Base-by-base conservation (phyloP, 2,888 invertebrate genomes). In the Spodoptera picta region DNA sequence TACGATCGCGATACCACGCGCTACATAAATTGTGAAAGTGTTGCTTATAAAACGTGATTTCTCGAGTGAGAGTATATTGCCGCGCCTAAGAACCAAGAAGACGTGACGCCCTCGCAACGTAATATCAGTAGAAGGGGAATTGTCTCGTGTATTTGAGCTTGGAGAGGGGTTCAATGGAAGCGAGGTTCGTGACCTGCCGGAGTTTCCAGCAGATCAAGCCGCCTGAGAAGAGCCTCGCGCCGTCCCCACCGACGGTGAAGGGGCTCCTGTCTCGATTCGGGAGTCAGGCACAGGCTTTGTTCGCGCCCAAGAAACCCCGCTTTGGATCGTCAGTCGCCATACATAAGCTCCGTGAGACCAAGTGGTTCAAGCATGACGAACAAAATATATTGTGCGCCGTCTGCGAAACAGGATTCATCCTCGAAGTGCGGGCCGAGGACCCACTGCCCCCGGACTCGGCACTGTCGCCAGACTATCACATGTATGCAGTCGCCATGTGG, bases 311-410 rank as follows among this genome's bases (percentile, higher is more conserved):
- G 81, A 95, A 95, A 80, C 92, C 92, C 73, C 89, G 95, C 69
- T 95, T 96, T 87, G 95, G 95, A 68, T 96, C 96, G 69, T 96
- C 96, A 55, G 96, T 96, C 45, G 96, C 96, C 53, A 96, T 96
- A 69, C 96, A 96, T 86, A 96, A 96, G 84, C 92, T 96, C 76
- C 94, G 96, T 72, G 96, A 97, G 87, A 96, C 96, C 70, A 97
- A 97, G 94, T 97, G 97, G 97, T 97, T 97, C 86, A 95, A 95
- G 77, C 95, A 96, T 77, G 96, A 96, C 80, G 96, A 97, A 91
- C 95, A 96, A 84, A 96, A 96, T 81, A 96, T 97, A 79, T 95
- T 97, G 77, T 96, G 96, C 88, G 96, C 97, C 60, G 97, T 97
- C 63, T 95, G 97, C 82, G 96, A 97, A 89, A 95, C 96, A 47